Conservation (phyloP, 2,113 vertebrate genomes). For the Pseudorasbora parva region DNA sequence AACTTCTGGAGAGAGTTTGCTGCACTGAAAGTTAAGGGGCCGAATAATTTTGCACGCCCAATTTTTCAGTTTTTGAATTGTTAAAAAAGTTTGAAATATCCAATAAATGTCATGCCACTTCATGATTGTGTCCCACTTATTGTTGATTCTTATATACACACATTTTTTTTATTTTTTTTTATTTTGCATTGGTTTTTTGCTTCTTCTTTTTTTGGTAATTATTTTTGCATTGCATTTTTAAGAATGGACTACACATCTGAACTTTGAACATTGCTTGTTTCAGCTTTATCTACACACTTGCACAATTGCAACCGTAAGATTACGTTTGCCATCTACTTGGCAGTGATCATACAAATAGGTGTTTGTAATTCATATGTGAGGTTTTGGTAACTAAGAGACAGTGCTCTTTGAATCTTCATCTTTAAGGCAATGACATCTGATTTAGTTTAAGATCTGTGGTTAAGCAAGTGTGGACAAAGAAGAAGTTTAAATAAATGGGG, state of each 20-base stretch:
- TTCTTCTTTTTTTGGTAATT: no score
- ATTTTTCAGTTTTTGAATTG: no score
- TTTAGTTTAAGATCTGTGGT: background rate
- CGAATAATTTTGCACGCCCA: no score
- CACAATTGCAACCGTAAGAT: background rate
- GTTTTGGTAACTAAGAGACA: background rate
- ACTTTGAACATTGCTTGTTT: background rate
- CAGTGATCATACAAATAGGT: background rate
- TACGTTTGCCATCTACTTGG: no score
- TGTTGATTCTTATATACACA: no score
- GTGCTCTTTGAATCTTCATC: background rate
- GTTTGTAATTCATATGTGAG: background rate
- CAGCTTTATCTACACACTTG: background rate
- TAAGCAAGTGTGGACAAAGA: background rate
- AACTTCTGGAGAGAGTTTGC: no score
- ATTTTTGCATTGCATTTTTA: background rate
- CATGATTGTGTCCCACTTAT: no score
- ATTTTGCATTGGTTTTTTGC: no score
- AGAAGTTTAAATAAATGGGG: slow-evolving; percentile 22
- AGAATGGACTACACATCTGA: background rate
- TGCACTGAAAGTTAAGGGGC: no score
- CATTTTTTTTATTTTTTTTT: no score
- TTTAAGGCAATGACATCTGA: background rate
- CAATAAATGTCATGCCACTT: no score
- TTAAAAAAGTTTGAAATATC: no score